phyloP scores from a whole-genome alignment of 2,113 vertebrate genomes.

The Hemiscyllium ocellatum region DNA sequence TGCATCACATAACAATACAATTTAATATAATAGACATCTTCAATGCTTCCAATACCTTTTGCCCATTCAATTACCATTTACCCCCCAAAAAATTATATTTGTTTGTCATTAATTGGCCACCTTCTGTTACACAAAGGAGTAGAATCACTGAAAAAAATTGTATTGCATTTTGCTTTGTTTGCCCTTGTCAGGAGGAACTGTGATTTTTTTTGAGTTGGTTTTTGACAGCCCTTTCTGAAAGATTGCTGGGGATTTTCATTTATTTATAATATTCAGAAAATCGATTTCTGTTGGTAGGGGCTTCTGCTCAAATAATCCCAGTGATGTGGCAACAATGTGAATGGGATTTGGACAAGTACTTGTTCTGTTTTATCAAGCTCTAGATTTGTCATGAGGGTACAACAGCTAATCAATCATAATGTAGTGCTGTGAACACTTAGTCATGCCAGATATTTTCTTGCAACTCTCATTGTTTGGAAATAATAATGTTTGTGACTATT shows the following conservation, averaged over 20 bases:
- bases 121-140: background rate
- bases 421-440: background rate
- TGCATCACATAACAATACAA: too few relatives aligned
- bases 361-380: background rate
- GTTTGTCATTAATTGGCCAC: background rate
- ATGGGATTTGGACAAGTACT: background rate
- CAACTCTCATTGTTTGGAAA: background rate
- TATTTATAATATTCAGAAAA: background rate
- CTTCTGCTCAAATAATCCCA: background rate
- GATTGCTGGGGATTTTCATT: background rate
- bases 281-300: background rate
- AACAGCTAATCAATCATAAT: slow-evolving; percentile 1
- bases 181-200: background rate
- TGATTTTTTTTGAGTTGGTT: background rate
- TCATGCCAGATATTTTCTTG: background rate
- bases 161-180: background rate
- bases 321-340: background rate
- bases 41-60: too few relatives aligned
- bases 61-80: background rate
- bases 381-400: too few relatives aligned
- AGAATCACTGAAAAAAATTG: background rate
- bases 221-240: background rate
- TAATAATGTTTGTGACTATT: background rate
- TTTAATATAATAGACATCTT: background rate
- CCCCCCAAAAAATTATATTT: background rate